phyloP scores from a whole-genome alignment of 2,113 vertebrate species.

The Forbesichthys papilliferus region DNA sequence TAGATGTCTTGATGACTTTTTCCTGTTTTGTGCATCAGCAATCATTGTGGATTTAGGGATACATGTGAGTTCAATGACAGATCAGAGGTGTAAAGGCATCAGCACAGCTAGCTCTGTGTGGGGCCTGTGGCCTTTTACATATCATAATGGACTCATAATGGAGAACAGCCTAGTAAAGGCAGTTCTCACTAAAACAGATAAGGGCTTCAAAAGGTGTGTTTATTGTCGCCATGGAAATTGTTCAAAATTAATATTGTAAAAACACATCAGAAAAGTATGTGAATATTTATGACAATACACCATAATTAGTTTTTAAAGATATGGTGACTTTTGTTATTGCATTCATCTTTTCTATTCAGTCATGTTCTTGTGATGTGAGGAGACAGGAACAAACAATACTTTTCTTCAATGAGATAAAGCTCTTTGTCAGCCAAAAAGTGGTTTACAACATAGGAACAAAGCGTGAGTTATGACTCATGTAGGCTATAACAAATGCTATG shows the following conservation, averaged over 20 bases:
- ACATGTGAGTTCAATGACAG: constrained; percentile 50
- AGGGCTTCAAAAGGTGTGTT: constrained; percentile 28
- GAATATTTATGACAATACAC: not conserved
- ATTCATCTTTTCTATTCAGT: not conserved
- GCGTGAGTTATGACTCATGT: not conserved
- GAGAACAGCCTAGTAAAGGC: constrained; percentile 6
- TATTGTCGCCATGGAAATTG: constrained; percentile 43
- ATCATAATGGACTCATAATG: too few species aligned
- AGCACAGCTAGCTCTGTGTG: constrained; percentile 10
- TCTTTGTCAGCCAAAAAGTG: not conserved
- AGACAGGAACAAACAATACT: not conserved
- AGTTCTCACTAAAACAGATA: constrained; percentile 35
- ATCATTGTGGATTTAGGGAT: constrained; percentile 56
- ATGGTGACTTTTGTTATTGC: not conserved
- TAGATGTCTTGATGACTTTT: constrained; percentile 58
- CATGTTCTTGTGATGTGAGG: constrained; percentile 5
- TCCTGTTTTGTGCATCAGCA: constrained; percentile 44
- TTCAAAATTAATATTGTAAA: not conserved
- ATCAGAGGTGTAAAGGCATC: constrained; percentile 73
- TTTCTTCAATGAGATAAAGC: not conserved
- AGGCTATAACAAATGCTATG: not conserved
- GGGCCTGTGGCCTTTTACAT: too few species aligned
- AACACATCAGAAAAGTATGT: not conserved
- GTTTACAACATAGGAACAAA: constrained; percentile 4
- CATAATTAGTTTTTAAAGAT: not conserved